Evolutionary conservation across 2,888 invertebrate genomes (phyloP), one percentile per base, ranked within the genome.

Genomic region (Leptopterna dolabrata): DNA sequence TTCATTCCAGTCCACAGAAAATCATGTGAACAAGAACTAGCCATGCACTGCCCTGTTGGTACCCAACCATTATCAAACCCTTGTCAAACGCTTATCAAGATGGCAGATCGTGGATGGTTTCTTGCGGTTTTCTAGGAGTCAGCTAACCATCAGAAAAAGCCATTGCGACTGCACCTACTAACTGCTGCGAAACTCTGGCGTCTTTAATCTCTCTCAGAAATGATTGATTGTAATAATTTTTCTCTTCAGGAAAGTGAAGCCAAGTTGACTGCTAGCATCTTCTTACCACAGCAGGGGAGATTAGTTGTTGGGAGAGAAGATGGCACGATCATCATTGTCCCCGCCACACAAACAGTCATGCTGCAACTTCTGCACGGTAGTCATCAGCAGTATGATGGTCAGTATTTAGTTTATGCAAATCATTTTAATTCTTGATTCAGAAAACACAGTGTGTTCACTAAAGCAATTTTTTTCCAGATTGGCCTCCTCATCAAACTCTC

Each of bases 261-360:
- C 24, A 96, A 96, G 90, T 93, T 99, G 82, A 98, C 98, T 0
- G 96, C 98, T 0, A 98, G 98, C 88, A 97, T 99, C 90, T 99
- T 98, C 92, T 93, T 99, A 83, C 96, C 98, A 0, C 95, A 96
- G 82, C 98, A 98, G 91, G 98, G 98, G 90, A 95, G 98, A 9
- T 92, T 99, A 87, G 98, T 99, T 14, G 96, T 98, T 89, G 99
- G 99, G 0, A 94, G 98, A 13, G 97, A 97, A 91, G 98, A 99
- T 91, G 99, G 99, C 1, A 95, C 96, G 86, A 99, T 99, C 89
- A 96, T 99, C 29, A 98, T 99, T 88, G 96, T 98, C 81, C 97
- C 98, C 30, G 99, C 98, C 0, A 97, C 98, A 0, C 98, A 98
- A 91, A 98, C 98, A 0, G 96, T 99, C 3, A 97, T 97, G 94